Evolutionary conservation across 2,888 invertebrate species (phyloP).

Genomic region (Hydrotaea diabolus): DNA sequence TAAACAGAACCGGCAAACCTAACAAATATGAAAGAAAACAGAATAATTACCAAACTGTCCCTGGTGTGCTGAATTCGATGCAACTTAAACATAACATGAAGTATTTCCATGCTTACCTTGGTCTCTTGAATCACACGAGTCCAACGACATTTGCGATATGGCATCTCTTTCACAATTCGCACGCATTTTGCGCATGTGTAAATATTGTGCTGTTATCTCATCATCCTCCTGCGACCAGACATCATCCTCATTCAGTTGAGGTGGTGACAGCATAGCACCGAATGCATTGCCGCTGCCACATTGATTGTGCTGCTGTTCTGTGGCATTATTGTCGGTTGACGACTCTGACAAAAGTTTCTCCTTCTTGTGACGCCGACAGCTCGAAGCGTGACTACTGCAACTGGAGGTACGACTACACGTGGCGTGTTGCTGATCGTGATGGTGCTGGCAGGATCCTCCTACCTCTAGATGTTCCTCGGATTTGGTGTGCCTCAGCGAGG

Average conservation of each 20-base stretch:
- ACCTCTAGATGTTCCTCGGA: conserved; percentile 93
- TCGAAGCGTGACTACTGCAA: conserved; percentile 74
- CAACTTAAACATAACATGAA: too few species aligned
- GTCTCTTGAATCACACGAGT: conserved; percentile 90
- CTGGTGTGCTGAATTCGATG: too few species aligned
- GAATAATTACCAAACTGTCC: background rate
- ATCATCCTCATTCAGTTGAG: conserved; percentile 84
- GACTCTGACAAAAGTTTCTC: conserved; percentile 67
- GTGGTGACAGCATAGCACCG: conserved; percentile 76
- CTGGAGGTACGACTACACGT: conserved; percentile 76
- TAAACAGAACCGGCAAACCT: conserved; percentile 79
- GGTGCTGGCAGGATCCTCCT: conserved; percentile 70
- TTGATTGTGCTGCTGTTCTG: conserved; percentile 33
- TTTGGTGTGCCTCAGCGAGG: conserved; percentile 93
- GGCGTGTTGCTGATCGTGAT: conserved; percentile 66
- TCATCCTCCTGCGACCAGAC: conserved; percentile 98
- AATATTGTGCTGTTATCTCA: conserved; percentile 90
- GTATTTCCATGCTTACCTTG: conserved; percentile 73
- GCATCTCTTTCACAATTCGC: conserved; percentile 88
- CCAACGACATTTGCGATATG: conserved; percentile 94
- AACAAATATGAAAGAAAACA: background rate
- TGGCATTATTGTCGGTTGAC: conserved; percentile 44
- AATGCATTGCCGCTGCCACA: conserved; percentile 50
- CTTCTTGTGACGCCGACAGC: conserved; percentile 72
- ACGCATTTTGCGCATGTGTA: conserved; percentile 82